Conservation (phyloP, 2,797 vertebrate species). For the Prionace glauca region DNA sequence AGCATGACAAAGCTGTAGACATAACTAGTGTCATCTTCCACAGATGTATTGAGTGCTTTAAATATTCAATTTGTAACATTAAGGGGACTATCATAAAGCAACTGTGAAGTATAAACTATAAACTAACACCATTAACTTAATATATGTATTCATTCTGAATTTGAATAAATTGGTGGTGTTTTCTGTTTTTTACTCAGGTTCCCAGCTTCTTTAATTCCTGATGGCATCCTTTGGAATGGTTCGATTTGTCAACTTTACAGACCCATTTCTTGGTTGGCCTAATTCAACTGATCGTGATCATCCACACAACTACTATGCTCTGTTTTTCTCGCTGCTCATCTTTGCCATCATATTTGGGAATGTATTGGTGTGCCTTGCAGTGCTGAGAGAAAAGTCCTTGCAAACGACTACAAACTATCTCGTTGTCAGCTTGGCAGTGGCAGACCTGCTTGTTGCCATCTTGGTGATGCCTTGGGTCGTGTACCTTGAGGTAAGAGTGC, state of each 20-base stretch:
- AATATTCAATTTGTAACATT: neutral
- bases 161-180: neutral
- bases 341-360: constrained; percentile 87
- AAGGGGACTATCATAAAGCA: neutral
- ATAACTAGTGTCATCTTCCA: neutral
- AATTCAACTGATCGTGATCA: constrained; percentile 47
- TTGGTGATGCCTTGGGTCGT: constrained; percentile 92
- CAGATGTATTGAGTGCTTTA: neutral
- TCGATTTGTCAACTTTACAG: constrained; percentile 62
- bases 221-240: constrained; percentile 71
- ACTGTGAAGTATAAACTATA: neutral
- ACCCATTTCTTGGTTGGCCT: constrained; percentile 50
- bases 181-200: neutral
- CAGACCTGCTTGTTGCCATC: constrained; percentile 82
- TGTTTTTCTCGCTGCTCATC: constrained; percentile 80
- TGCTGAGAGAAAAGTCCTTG: constrained; percentile 74
- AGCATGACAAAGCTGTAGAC: neutral
- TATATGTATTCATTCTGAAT: neutral
- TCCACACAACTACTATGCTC: constrained; percentile 70
- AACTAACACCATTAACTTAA: neutral
- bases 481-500: constrained; percentile 77
- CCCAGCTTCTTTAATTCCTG: constrained; percentile 40
- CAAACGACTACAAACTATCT: constrained; percentile 93
- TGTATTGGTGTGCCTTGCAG: constrained; percentile 79
- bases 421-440: constrained; percentile 85